phyloP scores from a whole-genome alignment of 2,888 invertebrate species.

The Pycnomerus fuliginosus region DNA sequence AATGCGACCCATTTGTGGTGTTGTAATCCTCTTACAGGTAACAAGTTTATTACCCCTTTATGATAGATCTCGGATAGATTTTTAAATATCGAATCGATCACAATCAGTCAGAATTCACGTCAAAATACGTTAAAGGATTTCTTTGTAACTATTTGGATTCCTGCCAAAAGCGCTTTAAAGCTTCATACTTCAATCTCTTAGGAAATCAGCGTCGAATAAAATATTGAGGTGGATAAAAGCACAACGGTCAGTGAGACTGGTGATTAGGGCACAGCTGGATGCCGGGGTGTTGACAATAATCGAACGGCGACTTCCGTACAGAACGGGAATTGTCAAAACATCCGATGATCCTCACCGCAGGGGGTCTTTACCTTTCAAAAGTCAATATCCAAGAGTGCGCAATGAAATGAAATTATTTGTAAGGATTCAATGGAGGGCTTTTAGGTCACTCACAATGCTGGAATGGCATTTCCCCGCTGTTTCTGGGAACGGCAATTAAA shows the following conservation, averaged over 20 bases:
- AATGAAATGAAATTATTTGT: slow-evolving; percentile 22
- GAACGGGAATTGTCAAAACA: slow-evolving; percentile 24
- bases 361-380: slow-evolving; percentile 22
- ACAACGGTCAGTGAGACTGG: slow-evolving; percentile 1
- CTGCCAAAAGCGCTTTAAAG: not conserved
- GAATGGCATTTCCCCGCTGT: not conserved
- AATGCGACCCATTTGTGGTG: slow-evolving; percentile 43
- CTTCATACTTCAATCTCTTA: not conserved
- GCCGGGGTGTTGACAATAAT: slow-evolving; percentile 26
- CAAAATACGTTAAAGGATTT: too few species aligned
- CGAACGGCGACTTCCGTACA: slow-evolving; percentile 16
- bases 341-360: slow-evolving; percentile 24
- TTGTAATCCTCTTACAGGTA: slow-evolving; percentile 1
- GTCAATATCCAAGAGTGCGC: slow-evolving; percentile 7
- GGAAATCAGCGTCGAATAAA: not conserved
- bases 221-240: not conserved
- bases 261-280: slow-evolving; percentile 18
- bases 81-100: slow-evolving; percentile 15
- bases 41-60: slow-evolving; percentile 17
- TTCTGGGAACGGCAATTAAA: too few species aligned
- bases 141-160: too few species aligned
- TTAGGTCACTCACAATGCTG: slow-evolving; percentile 2
- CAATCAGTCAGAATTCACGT: slow-evolving; percentile 19
- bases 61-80: slow-evolving; percentile 18
- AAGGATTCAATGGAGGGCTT: slow-evolving; percentile 15